phyloP scores from a whole-genome alignment of 2,888 invertebrate genomes.

The Eutolmus rufibarbis region DNA sequence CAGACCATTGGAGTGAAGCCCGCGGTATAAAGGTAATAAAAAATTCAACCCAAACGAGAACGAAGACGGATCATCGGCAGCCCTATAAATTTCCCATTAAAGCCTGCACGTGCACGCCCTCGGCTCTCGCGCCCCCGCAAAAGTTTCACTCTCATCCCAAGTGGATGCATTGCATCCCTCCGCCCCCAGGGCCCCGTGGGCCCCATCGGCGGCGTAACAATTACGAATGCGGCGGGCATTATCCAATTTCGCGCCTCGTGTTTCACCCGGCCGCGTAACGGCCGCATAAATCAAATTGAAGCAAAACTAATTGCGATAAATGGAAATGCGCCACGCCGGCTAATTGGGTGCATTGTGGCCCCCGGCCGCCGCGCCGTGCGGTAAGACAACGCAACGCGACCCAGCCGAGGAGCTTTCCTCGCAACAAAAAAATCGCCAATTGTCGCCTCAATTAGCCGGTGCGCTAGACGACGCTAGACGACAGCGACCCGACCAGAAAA shows the following conservation, averaged over 20 bases:
- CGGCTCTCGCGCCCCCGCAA: background rate
- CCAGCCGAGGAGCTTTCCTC: background rate
- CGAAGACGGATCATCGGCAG: background rate
- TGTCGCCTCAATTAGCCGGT: constrained; percentile 34
- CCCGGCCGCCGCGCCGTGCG: background rate
- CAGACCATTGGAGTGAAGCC: background rate
- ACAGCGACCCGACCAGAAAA: background rate
- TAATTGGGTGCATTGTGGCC: constrained; percentile 1
- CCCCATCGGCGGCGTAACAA: background rate
- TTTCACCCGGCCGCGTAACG: background rate
- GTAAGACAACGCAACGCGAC: background rate
- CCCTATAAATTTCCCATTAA: background rate
- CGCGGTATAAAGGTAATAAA: background rate
- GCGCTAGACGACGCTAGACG: background rate
- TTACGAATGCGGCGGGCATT: background rate
- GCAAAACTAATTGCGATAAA: constrained; percentile 35
- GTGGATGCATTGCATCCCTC: background rate
- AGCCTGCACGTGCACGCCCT: background rate
- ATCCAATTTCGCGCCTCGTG: background rate
- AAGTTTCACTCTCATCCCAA: background rate
- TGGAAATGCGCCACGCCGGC: constrained; percentile 6
- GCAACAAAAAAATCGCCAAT: background rate
- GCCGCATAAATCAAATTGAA: constrained; percentile 16
- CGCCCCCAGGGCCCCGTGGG: background rate
- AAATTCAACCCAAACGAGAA: background rate